A percentile compares a stretch with the other conserved stretches of the same genome.
Evolutionary conservation across 2,797 vertebrate species (phyloP).

Genomic region (Xerus rutilus): DNA sequence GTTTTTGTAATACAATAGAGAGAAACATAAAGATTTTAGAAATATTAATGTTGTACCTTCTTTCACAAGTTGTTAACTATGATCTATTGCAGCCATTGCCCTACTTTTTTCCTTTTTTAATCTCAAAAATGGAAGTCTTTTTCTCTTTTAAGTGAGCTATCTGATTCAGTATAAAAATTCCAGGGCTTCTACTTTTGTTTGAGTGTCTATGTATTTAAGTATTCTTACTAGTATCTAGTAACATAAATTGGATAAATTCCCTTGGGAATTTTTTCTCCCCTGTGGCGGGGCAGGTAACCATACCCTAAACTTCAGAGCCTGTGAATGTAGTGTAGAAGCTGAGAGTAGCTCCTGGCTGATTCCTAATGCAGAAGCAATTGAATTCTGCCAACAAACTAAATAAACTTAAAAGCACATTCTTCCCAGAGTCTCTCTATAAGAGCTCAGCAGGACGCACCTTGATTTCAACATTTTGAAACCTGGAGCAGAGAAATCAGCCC

Average conservation of each 20-base stretch:
- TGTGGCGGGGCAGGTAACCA: neutral
- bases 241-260: neutral
- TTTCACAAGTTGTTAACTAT: slow-evolving; percentile 14
- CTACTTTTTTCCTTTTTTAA: slow-evolving; percentile 39
- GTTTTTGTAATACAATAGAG: neutral
- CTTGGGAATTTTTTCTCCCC: neutral
- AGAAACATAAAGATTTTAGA: slow-evolving; percentile 29
- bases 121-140: slow-evolving; percentile 28
- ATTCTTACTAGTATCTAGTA: neutral
- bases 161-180: slow-evolving; percentile 25
- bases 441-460: neutral
- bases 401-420: neutral
- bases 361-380: neutral
- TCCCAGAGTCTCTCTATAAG: neutral
- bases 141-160: neutral
- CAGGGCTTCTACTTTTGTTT: slow-evolving; percentile 10
- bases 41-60: neutral
- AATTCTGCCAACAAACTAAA: neutral
- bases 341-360: neutral
- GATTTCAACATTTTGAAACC: neutral
- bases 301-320: neutral
- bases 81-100: neutral
- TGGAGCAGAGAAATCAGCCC: neutral
- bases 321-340: neutral
- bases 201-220: neutral